Conservation (phyloP, 2,113 vertebrate genomes). For the Plecotus auritus region DNA sequence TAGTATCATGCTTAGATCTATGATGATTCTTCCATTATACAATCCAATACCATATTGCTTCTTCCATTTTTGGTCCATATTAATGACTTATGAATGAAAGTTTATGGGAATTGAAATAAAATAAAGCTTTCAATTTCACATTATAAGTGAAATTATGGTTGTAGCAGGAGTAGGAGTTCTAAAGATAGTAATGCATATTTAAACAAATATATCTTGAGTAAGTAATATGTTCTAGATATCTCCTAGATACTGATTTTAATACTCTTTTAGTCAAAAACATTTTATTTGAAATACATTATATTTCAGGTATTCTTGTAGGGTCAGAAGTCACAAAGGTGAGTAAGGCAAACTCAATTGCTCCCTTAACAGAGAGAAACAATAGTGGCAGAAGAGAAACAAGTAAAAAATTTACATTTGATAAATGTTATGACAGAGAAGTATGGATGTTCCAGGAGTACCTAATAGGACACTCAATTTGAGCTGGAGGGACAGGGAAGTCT, state of each 20-base stretch:
- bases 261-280: neutral
- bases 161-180: neutral
- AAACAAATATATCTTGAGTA: neutral
- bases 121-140: neutral
- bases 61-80: neutral
- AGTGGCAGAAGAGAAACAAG: neutral
- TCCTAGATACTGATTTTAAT: neutral
- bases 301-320: neutral
- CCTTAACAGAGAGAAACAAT: neutral
- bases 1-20: neutral
- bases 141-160: conserved; percentile 23
- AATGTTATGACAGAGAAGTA: neutral
- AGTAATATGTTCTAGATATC: neutral
- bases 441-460: neutral
- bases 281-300: conserved; percentile 12
- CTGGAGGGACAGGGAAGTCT: neutral
- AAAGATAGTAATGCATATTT: neutral
- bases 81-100: neutral
- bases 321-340: neutral
- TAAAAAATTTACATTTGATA: neutral
- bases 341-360: neutral
- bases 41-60: neutral
- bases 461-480: neutral
- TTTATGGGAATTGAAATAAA: neutral
- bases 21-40: neutral